Base-by-base conservation (phyloP, 92 coral and sea anemone species). In the Palythoa grandiflora region DNA sequence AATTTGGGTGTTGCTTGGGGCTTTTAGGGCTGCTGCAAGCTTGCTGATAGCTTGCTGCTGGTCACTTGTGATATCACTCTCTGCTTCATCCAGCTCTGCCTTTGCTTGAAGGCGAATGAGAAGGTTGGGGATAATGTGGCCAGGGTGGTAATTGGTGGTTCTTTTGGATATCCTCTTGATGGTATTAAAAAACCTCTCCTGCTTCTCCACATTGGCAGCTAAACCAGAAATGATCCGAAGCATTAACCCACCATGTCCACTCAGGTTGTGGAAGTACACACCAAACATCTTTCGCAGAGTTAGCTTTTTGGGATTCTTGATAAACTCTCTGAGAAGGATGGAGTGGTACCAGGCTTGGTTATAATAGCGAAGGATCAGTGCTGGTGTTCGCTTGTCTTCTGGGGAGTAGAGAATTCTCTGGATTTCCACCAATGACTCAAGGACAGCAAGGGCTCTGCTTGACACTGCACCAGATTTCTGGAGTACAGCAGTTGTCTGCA, bases 341-440 rank as follows among this genome's bases (percentile, higher is more conserved):
- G 89, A 57, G 80, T 91, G 93, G 57, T 73, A 83, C 93, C 92
- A 83, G 72, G 89, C 74, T 60, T 89, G 94, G 47, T 89, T 92
- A 79, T 55, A 80, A 75, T 89, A 91, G 21, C 94, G 80, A 21
- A 92, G 94, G 71, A 92, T 79, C 61, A 79, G 86, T 38, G 68
- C 60, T 14, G 89, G 92, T 73, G 77, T 13, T 44, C 88, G 73
- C 37, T 74, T 73, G 19, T 86, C 87, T 13, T 92, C 94, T 52
- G 77, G 8, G 6, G 84, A 68, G 21, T 92, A 92, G 40, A 89
- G 51, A 13, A 89, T 84, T 78, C 89, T 28, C 55, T 92, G 94
- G 84, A 89, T 86, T 60, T 92, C 92, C 15, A 83, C 83, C 52
- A 92, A 75, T 19, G 90, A 85, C 78, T 85, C 81, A 39, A 92